Conservation (phyloP, 1,140 invertebrate species). For the Philotrypesis tridentata region DNA sequence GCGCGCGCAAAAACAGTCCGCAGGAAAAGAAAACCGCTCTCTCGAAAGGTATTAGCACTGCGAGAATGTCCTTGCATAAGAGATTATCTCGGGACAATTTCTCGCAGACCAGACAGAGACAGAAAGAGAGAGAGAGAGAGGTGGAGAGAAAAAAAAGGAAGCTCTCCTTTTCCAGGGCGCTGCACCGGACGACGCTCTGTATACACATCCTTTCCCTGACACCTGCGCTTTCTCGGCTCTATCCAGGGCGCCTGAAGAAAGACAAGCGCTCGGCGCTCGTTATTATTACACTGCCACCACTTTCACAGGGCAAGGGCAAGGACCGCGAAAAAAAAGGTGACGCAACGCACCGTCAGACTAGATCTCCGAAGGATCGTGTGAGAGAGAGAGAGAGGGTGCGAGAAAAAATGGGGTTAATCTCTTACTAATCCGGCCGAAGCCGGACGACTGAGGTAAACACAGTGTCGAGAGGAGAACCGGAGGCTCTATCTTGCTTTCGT, state of each 20-base stretch:
- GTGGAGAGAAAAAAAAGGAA: conserved; percentile 21
- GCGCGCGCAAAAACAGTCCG: background rate
- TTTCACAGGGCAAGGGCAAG: conserved; percentile 38
- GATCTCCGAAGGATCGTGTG: background rate
- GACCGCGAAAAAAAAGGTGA: conserved; percentile 42
- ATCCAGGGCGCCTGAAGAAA: background rate
- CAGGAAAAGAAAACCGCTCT: background rate
- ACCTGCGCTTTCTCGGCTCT: conserved; percentile 42
- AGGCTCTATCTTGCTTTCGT: background rate
- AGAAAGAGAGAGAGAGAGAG: background rate
- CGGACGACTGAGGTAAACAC: conserved; percentile 45
- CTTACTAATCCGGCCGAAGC: conserved; percentile 46
- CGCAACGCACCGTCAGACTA: conserved; percentile 12
- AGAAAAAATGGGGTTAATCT: conserved; percentile 60
- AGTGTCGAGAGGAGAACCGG: background rate
- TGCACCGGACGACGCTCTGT: conserved; percentile 3
- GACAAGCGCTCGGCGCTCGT: background rate
- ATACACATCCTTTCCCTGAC: background rate
- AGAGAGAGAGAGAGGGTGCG: background rate
- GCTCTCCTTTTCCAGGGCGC: background rate
- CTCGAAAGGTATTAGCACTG: conserved; percentile 16
- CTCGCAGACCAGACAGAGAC: background rate
- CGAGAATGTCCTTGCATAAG: conserved; percentile 40
- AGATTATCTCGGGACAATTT: conserved; percentile 41
- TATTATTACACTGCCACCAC: conserved; percentile 19